Evolutionary conservation across 2,888 invertebrate genomes (phyloP).

Genomic region (Rhingia rostrata): DNA sequence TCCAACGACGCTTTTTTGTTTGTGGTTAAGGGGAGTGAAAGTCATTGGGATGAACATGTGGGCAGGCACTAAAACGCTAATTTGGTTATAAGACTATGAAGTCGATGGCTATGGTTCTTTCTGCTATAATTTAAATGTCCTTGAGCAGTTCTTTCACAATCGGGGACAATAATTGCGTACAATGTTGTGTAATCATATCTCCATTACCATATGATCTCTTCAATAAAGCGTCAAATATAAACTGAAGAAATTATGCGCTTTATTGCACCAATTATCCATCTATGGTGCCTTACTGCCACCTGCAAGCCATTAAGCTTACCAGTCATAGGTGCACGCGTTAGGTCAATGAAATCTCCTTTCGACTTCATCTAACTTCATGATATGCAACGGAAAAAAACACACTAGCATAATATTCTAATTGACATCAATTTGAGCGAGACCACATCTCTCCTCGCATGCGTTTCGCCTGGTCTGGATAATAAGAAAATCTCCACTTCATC

Average conservation of each 20-base stretch:
- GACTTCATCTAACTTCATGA: slow-evolving; percentile 1
- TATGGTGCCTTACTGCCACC: neutral
- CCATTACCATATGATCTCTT: neutral
- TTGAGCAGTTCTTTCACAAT: too few relatives aligned
- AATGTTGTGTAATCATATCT: too few relatives aligned
- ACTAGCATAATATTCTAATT: slow-evolving; percentile 23
- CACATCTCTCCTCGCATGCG: neutral
- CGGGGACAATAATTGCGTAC: too few relatives aligned
- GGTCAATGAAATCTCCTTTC: slow-evolving; percentile 40
- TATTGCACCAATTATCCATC: neutral
- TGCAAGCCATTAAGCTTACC: neutral
- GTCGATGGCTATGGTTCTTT: too few relatives aligned
- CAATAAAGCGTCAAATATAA: slow-evolving; percentile 6
- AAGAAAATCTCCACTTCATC: slow-evolving; percentile 11
- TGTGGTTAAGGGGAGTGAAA: too few relatives aligned
- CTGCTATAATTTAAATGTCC: too few relatives aligned
- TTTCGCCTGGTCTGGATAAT: neutral
- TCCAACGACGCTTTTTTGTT: too few relatives aligned
- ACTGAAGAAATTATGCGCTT: neutral
- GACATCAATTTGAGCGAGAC: slow-evolving; percentile 38
- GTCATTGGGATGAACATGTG: too few relatives aligned
- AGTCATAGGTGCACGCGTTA: slow-evolving; percentile 3
- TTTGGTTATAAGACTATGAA: too few relatives aligned
- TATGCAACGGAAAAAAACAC: neutral
- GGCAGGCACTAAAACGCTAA: too few relatives aligned